phyloP scores from a whole-genome alignment of 2,797 vertebrate species.

The Sebastes oblongus region DNA sequence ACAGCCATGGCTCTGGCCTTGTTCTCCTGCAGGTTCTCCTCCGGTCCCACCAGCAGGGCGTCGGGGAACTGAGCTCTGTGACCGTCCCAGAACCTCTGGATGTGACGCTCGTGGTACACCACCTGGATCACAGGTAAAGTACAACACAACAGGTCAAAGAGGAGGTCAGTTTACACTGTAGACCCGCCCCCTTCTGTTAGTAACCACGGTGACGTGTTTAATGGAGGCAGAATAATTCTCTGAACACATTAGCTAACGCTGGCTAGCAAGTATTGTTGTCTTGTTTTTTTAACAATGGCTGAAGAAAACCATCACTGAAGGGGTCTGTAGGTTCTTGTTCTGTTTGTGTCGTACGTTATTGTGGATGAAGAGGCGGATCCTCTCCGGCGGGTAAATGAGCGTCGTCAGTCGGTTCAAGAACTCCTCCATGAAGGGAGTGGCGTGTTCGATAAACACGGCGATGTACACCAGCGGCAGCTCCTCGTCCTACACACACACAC shows the following conservation, averaged over 20 bases:
- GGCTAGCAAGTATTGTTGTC: too few species aligned
- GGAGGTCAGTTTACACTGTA: not conserved
- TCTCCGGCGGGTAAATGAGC: constrained; percentile 81
- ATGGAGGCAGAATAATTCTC: too few species aligned
- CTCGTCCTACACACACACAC: constrained; percentile 69
- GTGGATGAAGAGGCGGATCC: constrained; percentile 87
- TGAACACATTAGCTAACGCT: too few species aligned
- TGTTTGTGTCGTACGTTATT: constrained; percentile 78
- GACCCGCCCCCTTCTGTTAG: too few species aligned
- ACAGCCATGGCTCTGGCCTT: constrained; percentile 88
- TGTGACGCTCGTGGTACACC: constrained; percentile 87
- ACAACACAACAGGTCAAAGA: not conserved
- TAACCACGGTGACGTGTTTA: too few species aligned
- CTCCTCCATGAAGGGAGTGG: constrained; percentile 88
- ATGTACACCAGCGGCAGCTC: constrained; percentile 85
- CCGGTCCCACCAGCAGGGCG: constrained; percentile 84
- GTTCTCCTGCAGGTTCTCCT: constrained; percentile 85
- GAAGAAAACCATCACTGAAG: too few species aligned
- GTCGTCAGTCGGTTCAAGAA: constrained; percentile 85
- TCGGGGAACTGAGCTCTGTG: constrained; percentile 78
- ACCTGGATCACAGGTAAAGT: constrained; percentile 71
- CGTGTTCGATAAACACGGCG: constrained; percentile 86
- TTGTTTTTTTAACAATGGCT: too few species aligned
- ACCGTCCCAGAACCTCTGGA: constrained; percentile 83
- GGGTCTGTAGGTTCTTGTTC: too few species aligned